A percentile compares a stretch with the other conserved stretches of the same genome.
phyloP scores from a whole-genome alignment of 1,140 invertebrate genomes.

The Zelostemma sp. region DNA sequence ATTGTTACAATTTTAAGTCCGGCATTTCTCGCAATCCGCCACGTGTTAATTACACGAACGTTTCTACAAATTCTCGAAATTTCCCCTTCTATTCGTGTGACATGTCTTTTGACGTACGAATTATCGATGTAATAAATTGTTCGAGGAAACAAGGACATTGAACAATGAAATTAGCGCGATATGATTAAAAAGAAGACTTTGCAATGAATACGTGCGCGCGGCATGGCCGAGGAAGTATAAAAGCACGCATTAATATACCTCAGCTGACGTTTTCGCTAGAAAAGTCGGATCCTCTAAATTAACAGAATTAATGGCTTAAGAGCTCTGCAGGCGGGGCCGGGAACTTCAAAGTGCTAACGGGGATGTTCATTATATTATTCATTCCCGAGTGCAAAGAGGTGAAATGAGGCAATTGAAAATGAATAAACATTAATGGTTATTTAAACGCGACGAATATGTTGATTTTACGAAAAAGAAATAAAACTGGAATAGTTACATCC shows the following conservation, averaged over 20 bases:
- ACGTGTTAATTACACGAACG: constrained; percentile 20
- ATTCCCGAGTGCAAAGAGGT: constrained; percentile 34
- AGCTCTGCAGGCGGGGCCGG: constrained; percentile 46
- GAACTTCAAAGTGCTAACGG: constrained; percentile 47
- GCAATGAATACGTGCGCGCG: constrained; percentile 36
- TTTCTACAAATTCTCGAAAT: too few species aligned
- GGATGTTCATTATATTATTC: constrained; percentile 49
- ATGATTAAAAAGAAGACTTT: constrained; percentile 44
- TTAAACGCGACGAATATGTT: constrained; percentile 29
- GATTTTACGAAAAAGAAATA: constrained; percentile 13
- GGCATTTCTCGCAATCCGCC: constrained; percentile 29
- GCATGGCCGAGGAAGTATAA: constrained; percentile 44
- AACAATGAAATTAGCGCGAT: constrained; percentile 46
- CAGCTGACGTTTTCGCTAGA: constrained; percentile 47
- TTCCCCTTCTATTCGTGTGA: too few species aligned
- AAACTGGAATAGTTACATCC: constrained; percentile 3
- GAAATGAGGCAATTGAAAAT: constrained; percentile 30
- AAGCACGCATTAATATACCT: constrained; percentile 45
- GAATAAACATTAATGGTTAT: constrained; percentile 41
- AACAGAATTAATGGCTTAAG: constrained; percentile 61
- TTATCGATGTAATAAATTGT: constrained; percentile 3
- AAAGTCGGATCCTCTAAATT: constrained; percentile 56
- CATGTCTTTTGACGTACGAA: too few species aligned
- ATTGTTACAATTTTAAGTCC: constrained; percentile 39
- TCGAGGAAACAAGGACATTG: constrained; percentile 7